phyloP scores from a whole-genome alignment of 2,888 invertebrate genomes.

The Strigamia transsilvanica region DNA sequence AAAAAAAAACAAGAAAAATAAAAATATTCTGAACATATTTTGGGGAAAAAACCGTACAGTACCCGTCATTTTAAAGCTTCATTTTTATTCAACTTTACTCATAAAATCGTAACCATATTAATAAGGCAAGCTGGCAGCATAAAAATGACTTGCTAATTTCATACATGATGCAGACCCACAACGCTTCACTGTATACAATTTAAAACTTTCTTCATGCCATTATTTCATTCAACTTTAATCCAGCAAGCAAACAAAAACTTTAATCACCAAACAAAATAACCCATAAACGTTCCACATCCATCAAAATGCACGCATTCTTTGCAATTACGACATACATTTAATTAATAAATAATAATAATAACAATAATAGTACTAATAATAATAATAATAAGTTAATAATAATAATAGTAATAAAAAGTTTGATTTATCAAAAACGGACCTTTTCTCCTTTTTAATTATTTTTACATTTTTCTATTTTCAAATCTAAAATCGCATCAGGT shows the following conservation, averaged over 20 bases:
- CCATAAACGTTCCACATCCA: not conserved
- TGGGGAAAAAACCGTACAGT: too few relatives aligned
- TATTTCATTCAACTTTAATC: constrained; percentile 3
- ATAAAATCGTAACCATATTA: not conserved
- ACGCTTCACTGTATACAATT: not conserved
- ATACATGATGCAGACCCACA: not conserved
- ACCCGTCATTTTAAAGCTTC: too few relatives aligned
- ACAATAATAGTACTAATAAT: too few relatives aligned
- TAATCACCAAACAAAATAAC: not conserved
- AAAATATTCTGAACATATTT: not conserved
- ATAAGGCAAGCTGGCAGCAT: not conserved
- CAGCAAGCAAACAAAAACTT: not conserved
- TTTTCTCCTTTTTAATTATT: too few relatives aligned
- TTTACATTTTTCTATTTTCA: not conserved
- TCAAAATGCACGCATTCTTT: not conserved
- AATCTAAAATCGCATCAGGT: not conserved
- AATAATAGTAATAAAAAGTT: too few relatives aligned
- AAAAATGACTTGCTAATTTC: constrained; percentile 6
- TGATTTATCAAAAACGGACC: too few relatives aligned
- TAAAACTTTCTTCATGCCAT: not conserved
- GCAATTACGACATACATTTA: not conserved
- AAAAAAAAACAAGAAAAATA: not conserved
- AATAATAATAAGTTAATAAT: too few relatives aligned
- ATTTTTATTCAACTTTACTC: not conserved
- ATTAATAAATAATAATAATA: too few relatives aligned